Base-by-base conservation (phyloP, 2,113 vertebrate genomes). In the Triplophysa tibetana region DNA sequence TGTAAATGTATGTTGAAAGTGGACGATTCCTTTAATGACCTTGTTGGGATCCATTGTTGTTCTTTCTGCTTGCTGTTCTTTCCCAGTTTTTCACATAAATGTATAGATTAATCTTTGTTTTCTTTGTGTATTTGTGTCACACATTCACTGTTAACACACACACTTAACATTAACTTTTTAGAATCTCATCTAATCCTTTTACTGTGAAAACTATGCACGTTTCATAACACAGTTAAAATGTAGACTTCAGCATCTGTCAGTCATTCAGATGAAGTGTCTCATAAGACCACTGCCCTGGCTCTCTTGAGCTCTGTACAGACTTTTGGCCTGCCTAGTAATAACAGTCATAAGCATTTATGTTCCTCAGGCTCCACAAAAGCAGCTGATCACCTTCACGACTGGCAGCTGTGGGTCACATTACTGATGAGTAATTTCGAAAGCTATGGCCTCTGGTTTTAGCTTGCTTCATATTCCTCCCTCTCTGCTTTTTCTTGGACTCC, bases 371-470 rank as follows among this genome's bases (percentile, higher is more conserved):
- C 83, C 76, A 79, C 92, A 91, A 89, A 89, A 91, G 91, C 89
- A 89, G 72, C 85, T 89, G 89, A 91, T 93, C 89, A 90, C 33
- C 78, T 68, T 48, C 81, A 81, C 75, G 63, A 86, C 75, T 58
- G 77, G 82, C 85, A 82, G 68, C 78, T 58, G 8, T 60, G 82
- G 86, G 90, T 92, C 77, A 65, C 81, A 86, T 92, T 92, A 89
- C 88, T 85, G 85, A 86, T 89, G 90, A 90, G 84, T 90, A 90
- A 92, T 89, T 79, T 88, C 87, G 89, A 81, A 85, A 63, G 83
- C 79, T 23, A 48, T 69, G 87, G 82, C 84, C 83, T 80, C 77
- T 77, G 74, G 62, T 65, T 78, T 38, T 17, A 16, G 48, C 60
- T 68, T 41, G 43, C 78, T 83, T 60, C 48, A 70, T 50, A 61